Evolutionary conservation across 2,113 vertebrate genomes (phyloP), one percentile per base, ranked within the genome.

Genomic region (Geococcyx californianus): DNA sequence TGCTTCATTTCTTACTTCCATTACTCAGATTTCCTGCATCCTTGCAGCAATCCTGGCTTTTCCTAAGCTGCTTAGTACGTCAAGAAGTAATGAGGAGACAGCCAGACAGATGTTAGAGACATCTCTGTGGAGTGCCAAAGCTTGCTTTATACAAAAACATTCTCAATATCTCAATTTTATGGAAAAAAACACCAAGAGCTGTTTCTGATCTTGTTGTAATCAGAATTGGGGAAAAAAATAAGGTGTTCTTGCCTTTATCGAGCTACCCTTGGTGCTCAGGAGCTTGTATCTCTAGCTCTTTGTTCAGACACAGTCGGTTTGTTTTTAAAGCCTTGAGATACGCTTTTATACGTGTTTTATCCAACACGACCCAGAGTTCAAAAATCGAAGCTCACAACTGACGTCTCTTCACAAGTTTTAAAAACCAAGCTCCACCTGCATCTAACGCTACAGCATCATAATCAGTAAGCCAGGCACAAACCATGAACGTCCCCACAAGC

Each of bases 201-300:
- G 8, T 17, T 94, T 36, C 66, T 91, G 77, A 91, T 66, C 54
- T 84, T 89, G n/a, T 20, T 67, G n/a, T 49, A 92, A 76, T 78
- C 36, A 87, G 31, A 89, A 63, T 20, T 59, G 64, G 42, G 64
- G 56, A 70, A 95, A 94, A 49, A 45, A 49, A 47, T n/a, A 47
- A 76, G 4, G 19, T 86, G 86, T 63, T 89, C 54, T 34, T 88
- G 72, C 28, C 38, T 69, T 86, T 77, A 84, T 90, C 73, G 33
- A 93, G 38, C 45, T 67, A 44, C 9, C 36, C 36, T n/a, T 66
- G 44, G n/a, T 64, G 56, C 60, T 70, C 59, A 62, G 45, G 18
- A 70, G 47, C 51, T 85, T 73, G 93, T 80, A 83, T 80, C 68
- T 84, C 47, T 33, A 90, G 45, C 42, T 79, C 63, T 38, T 2